Percentiles rank a stretch among this genome's conserved stretches.
Evolutionary conservation across 2,113 vertebrate species (phyloP).

Genomic region (Albula goreensis): DNA sequence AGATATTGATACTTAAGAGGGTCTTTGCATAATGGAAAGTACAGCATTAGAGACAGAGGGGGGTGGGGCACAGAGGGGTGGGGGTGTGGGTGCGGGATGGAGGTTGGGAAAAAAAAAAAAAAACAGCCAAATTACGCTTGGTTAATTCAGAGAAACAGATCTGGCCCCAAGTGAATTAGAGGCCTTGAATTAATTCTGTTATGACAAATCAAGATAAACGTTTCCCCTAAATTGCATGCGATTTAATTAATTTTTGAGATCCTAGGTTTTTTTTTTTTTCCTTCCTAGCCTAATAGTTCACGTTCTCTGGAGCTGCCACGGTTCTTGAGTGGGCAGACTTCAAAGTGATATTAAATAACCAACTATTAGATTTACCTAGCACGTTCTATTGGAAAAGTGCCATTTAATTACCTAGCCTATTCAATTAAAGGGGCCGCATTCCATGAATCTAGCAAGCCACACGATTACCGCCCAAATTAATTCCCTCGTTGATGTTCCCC

Average conservation of each 20-base stretch:
- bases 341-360: constrained; percentile 99
- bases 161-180: constrained; percentile 99
- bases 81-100: constrained; percentile 69
- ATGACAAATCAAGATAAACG: constrained; percentile 99
- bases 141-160: constrained; percentile 99
- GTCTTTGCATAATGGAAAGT: constrained; percentile 91
- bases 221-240: constrained; percentile 99
- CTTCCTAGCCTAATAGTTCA: constrained; percentile 91
- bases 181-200: constrained; percentile 99
- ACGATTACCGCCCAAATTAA: constrained; percentile 89
- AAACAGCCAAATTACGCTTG: constrained; percentile 95
- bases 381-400: constrained; percentile 99
- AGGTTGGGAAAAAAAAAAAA: constrained; percentile 51
- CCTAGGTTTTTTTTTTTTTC: constrained; percentile 63
- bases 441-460: constrained; percentile 84
- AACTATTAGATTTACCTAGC: constrained; percentile 99
- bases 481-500: constrained; percentile 67
- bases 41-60: constrained; percentile 80
- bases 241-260: constrained; percentile 99
- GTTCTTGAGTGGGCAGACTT: constrained; percentile 97
- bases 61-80: constrained; percentile 68
- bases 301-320: constrained; percentile 95
- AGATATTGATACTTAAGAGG: constrained; percentile 95
- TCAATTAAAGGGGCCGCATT: constrained; percentile 97
- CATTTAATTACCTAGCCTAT: constrained; percentile 99